Percentiles rank a stretch among this genome's conserved stretches.
Conservation (phyloP, 2,797 vertebrate genomes). For the Sciurus vulgaris region DNA sequence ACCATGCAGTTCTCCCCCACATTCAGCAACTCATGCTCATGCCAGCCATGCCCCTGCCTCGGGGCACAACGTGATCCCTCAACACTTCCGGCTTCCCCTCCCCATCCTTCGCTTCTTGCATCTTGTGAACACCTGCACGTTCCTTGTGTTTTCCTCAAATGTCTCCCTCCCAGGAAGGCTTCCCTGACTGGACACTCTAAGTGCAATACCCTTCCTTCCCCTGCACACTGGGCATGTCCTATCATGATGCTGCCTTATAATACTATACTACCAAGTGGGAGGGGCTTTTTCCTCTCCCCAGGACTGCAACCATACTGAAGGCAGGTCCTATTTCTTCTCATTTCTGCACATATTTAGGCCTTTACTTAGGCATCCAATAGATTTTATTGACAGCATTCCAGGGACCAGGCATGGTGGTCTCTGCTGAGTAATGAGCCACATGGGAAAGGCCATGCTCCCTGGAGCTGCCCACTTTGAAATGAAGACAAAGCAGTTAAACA, state of each 20-base stretch:
- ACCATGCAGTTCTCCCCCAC: rapidly evolving
- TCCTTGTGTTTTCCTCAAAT: neutral
- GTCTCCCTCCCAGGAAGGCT: neutral
- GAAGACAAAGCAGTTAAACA: neutral
- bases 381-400: neutral
- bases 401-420: neutral
- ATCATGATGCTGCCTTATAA: neutral
- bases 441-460: neutral
- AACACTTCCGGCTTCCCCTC: neutral
- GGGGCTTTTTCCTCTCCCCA: neutral
- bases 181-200: neutral
- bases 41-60: neutral
- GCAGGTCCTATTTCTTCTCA: neutral
- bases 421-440: neutral
- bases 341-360: neutral
- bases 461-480: neutral
- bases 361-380: neutral
- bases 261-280: neutral
- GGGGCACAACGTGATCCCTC: neutral
- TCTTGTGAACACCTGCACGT: neutral
- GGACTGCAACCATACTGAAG: neutral
- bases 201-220: neutral
- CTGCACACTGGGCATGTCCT: neutral
- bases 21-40: too few species aligned
- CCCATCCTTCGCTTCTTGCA: neutral